Percentiles rank a stretch among this genome's conserved stretches.
phyloP scores from a whole-genome alignment of 2,113 vertebrate genomes.

The Muscicapa adusta region DNA sequence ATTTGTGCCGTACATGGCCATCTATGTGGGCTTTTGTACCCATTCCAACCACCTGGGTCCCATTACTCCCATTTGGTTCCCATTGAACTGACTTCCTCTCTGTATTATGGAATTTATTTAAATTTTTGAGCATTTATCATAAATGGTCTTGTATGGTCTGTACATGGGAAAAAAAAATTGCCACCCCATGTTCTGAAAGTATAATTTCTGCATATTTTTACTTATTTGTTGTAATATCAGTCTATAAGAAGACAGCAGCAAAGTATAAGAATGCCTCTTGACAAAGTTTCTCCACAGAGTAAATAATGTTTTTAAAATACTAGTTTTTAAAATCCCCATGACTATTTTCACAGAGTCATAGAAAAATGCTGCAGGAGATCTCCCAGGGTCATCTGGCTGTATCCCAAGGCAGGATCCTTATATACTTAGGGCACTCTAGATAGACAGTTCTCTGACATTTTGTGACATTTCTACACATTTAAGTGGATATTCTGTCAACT shows the following conservation, averaged over 20 bases:
- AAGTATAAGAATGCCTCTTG: not conserved
- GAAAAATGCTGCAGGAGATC: not conserved
- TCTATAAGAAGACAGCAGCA: not conserved
- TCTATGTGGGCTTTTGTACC: slow-evolving; percentile 25
- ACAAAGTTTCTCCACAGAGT: not conserved
- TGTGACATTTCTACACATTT: not conserved
- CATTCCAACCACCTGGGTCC: slow-evolving; percentile 51
- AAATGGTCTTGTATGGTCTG: not conserved
- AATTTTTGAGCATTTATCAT: slow-evolving; percentile 8
- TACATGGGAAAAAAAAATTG: not conserved
- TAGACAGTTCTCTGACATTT: not conserved
- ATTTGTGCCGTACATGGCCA: not conserved
- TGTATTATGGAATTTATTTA: slow-evolving; percentile 27
- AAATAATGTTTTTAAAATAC: not conserved
- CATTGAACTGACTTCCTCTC: slow-evolving; percentile 41
- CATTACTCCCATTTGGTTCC: slow-evolving; percentile 59
- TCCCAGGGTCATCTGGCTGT: not conserved
- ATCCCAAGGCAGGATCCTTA: not conserved
- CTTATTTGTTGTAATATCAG: not conserved
- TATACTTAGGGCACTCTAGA: not conserved
- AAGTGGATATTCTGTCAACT: not conserved
- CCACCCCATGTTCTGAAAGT: not conserved
- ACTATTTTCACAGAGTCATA: not conserved
- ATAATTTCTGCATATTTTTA: not conserved
- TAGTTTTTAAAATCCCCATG: not conserved